These are phyloP conservation scores for Bufo gargarizans DNA, from an alignment of 2,113 vertebrate species.

Conservation along the genomic window DNA sequence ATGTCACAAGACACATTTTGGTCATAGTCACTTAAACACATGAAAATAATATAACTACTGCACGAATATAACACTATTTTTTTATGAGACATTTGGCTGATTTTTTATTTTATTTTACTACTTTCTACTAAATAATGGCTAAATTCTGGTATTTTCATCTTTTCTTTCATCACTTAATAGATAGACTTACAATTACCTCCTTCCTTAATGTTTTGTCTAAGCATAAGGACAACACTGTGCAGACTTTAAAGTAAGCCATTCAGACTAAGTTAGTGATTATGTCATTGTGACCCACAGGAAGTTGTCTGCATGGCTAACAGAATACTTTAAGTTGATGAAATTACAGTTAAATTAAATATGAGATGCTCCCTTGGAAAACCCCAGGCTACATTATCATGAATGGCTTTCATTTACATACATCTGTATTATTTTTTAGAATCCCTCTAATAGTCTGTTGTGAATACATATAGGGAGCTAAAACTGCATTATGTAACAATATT, in stretches of 20 bases:
- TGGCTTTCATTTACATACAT: conserved; percentile 21
- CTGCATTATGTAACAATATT: neutral
- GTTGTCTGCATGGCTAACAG: conserved; percentile 33
- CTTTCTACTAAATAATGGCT: neutral
- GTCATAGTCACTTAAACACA: no score
- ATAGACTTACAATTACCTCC: conserved; percentile 25
- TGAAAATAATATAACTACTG: neutral
- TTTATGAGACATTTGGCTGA: neutral
- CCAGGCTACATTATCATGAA: conserved; percentile 28
- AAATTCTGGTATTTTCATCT: neutral
- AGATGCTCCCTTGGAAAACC: conserved; percentile 4
- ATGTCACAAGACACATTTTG: no score
- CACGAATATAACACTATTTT: neutral
- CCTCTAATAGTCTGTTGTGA: neutral
- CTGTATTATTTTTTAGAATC: conserved; percentile 2
- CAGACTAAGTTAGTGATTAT: conserved; percentile 2
- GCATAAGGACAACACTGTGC: neutral
- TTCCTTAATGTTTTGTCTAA: conserved; percentile 26
- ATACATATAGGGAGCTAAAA: neutral
- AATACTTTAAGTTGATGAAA: neutral
- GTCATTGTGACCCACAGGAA: conserved; percentile 51
- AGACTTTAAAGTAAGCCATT: conserved; percentile 25
- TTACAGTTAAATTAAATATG: conserved; percentile 7
- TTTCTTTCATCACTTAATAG: conserved; percentile 1
- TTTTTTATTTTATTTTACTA: neutral